Evolutionary conservation across 2,888 invertebrate genomes (phyloP), one percentile per base, ranked within the genome.

Genomic region (Selenia dentaria): DNA sequence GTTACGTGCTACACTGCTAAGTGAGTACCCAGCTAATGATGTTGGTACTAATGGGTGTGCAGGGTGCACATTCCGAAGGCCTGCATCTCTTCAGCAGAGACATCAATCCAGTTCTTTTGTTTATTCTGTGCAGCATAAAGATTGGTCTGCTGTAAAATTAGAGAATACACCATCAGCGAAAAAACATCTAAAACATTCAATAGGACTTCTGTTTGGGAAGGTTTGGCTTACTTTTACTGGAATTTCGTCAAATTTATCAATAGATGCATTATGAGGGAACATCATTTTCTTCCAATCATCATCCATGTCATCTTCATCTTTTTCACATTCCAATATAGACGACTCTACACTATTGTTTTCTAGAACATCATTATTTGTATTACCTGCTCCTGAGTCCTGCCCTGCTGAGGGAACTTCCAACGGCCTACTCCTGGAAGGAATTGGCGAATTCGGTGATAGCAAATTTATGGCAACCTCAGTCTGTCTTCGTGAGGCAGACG

Each of bases 131-230:
- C 35, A 39, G 49, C 53, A 40, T 53, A 50, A 6, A 43, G 20
- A 39, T 53, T 54, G n/a, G 50, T 54, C 37, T 54, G 54, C 28
- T 50, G 46, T 20, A 50, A 40, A 37, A 54, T 50, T 34, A 43
- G 40, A 18, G 29, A 50, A 28, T 28, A 50, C 33, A 38, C 46
- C 43, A 13, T 53, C 49, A 40, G 42, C 28, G 40, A 52, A 52
- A 52, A 48, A 47, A 37, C 32, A 24, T 32, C 33, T 43, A 35
- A 52, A 48, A 41, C 48, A 51, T 36, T 35, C 33, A 40, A 29
- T 28, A 37, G 51, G 43, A 33, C 47, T 52, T 48, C 43, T 47
- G 27, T 38, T 51, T 39, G 47, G 44, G 32, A 46, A 38, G 35
- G 31, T 42, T 46, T 32, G 41, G 27, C 39, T 38, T 36, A 42